Evolutionary conservation across 23 tunicate genomes (phyloP).

Genomic region (Diplosoma virens): DNA sequence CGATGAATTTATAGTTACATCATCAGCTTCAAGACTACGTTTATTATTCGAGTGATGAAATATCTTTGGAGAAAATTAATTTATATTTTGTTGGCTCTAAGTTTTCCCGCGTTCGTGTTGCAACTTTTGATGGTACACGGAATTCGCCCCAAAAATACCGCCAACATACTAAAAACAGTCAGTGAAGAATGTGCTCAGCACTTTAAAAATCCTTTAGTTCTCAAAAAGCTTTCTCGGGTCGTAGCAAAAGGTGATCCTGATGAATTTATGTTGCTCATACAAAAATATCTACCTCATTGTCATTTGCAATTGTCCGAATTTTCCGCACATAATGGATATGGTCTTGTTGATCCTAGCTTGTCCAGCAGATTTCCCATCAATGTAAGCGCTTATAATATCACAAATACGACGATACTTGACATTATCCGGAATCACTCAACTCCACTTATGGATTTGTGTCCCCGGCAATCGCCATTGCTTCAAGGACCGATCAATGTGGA

Average conservation of each 20-base stretch:
- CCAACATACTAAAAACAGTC: background rate
- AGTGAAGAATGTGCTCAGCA: background rate
- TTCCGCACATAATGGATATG: constrained; percentile 2
- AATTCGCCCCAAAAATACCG: background rate
- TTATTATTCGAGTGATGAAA: background rate
- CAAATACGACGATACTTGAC: background rate
- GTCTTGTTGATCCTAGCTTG: constrained; percentile 2
- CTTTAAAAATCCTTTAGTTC: background rate
- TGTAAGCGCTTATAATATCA: background rate
- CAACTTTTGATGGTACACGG: constrained; percentile 8
- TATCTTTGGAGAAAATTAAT: background rate
- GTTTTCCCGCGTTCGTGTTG: constrained; percentile 8
- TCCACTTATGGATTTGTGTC: background rate
- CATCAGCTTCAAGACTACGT: too few species aligned
- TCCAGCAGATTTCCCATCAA: background rate
- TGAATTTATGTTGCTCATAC: constrained; percentile 4
- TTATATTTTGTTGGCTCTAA: background rate
- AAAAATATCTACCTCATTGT: constrained; percentile 5
- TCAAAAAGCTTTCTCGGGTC: constrained; percentile 8
- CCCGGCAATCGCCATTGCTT: constrained; percentile 28
- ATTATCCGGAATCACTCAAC: background rate
- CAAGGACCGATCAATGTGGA: background rate
- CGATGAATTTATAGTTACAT: too few species aligned
- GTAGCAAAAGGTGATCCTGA: constrained; percentile 33
- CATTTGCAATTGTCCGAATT: constrained; percentile 6